phyloP scores from a whole-genome alignment of 1,140 invertebrate genomes.

The Papilio polyxenes region DNA sequence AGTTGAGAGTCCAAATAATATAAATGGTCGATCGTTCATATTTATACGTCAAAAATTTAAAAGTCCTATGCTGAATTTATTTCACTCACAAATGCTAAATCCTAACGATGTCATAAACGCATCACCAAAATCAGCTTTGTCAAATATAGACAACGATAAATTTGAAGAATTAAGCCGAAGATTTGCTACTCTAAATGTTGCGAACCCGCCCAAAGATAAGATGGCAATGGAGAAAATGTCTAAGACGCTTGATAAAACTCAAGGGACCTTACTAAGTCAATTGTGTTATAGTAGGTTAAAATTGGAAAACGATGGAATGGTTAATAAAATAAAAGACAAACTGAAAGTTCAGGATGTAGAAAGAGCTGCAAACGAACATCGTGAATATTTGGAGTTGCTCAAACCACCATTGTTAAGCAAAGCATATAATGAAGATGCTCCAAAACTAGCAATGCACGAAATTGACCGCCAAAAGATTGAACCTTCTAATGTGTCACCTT shows the following conservation, averaged over 20 bases:
- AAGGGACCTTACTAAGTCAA: slow-evolving; percentile 16
- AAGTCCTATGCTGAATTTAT: slow-evolving; percentile 42
- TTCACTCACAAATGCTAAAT: slow-evolving; percentile 36
- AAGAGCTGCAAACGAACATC: slow-evolving; percentile 36
- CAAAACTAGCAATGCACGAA: neutral
- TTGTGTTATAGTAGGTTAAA: slow-evolving; percentile 11
- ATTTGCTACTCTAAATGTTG: slow-evolving; percentile 28
- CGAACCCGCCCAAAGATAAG: slow-evolving; percentile 1
- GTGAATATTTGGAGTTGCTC: slow-evolving; percentile 48
- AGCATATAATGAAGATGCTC: neutral
- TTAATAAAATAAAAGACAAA: slow-evolving; percentile 15
- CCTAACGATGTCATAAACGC: slow-evolving; percentile 9
- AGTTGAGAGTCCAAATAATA: slow-evolving; percentile 41
- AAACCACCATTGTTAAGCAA: slow-evolving; percentile 46
- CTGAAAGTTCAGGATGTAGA: slow-evolving; percentile 36
- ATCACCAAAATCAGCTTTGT: neutral
- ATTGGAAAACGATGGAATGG: slow-evolving; percentile 24
- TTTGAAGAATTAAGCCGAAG: slow-evolving; percentile 35
- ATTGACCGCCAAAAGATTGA: slow-evolving; percentile 11
- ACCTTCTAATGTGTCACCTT: slow-evolving; percentile 12
- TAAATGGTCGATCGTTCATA: slow-evolving; percentile 54
- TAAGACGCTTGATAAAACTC: slow-evolving; percentile 28
- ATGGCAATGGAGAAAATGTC: neutral
- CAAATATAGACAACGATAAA: slow-evolving; percentile 24
- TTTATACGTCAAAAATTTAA: slow-evolving; percentile 52